Percentiles rank a stretch among this genome's conserved stretches.
Conservation (phyloP, 2,888 invertebrate genomes). For the Andrena bucephala region DNA sequence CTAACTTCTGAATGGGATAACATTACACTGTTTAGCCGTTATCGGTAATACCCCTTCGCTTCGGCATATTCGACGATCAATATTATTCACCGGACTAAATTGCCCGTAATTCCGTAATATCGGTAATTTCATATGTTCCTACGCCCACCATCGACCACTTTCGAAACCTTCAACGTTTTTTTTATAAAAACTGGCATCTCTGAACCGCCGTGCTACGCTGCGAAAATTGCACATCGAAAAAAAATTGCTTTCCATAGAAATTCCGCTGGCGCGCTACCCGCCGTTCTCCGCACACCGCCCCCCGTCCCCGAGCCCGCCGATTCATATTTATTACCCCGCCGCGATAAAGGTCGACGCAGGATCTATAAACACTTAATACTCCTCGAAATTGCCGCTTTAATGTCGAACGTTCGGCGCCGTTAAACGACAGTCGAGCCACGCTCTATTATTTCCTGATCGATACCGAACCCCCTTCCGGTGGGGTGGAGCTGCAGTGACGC, state of each 20-base stretch:
- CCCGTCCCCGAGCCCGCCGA: neutral
- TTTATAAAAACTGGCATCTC: constrained; percentile 1
- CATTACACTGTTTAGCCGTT: too few species aligned
- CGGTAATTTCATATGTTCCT: neutral
- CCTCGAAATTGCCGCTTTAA: constrained; percentile 40
- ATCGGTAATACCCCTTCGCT: too few species aligned
- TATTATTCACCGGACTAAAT: neutral
- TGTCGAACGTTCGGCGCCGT: constrained; percentile 9
- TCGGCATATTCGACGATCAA: neutral
- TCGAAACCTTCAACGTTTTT: neutral
- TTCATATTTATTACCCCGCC: constrained; percentile 18
- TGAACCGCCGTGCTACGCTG: too few species aligned
- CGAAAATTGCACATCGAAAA: constrained; percentile 35
- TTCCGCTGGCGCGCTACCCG: neutral
- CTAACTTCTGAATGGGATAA: neutral
- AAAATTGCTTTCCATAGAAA: constrained; percentile 31
- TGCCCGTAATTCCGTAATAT: neutral
- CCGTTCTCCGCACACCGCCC: neutral
- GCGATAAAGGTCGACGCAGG: constrained; percentile 19
- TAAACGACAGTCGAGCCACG: constrained; percentile 20
- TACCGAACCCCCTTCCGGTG: neutral
- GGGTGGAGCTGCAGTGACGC: neutral
- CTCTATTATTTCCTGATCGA: constrained; percentile 55
- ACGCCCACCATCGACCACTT: too few species aligned
- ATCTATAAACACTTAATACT: constrained; percentile 50